Base-by-base conservation (phyloP, 1,140 invertebrate species). In the Linepithema humile region DNA sequence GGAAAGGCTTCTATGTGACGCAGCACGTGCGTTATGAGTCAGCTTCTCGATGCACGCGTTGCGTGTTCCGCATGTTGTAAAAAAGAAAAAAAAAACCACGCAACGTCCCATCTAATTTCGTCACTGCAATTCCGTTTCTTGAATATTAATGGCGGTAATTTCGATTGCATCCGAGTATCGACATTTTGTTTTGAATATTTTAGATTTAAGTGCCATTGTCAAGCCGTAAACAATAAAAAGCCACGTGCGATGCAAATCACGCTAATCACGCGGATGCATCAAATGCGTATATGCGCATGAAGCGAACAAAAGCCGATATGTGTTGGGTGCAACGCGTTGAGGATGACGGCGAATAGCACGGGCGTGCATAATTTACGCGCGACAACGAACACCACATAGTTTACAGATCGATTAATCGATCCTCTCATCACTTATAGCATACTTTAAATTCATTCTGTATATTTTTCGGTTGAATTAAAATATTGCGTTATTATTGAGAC, bases 181-280 rank as follows among this genome's bases (percentile, higher is more conserved):
- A 48, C 20, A 23, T 40, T 26, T 74, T 23, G 35, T 43, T 48
- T 70, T 38, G 32, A 12, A 17, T 26, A 32, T 32, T 57, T n/a
- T 32, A 29, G 38, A 75, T 40, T 60, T 26, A 26, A 20, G 17
- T n/a, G 17, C 55, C 5, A 26, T 10, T 23, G 29, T 35, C 4
- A 17, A 17, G 9, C 7, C 0, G 29, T 3, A 12, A 65, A 70
- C 64, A 55, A 80, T 69, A 53, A 67, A 55, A 26, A 45, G 15
- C 43, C 23, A 6, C 3, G 7, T 12, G 40, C 53, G 69, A 35
- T 80, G 75, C 75, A 64, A 80, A 64, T 80, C 75, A 80, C 64
- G 75, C 64, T 64, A 64, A 57, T 80, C 75, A 70, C 35, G 75
- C 75, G 75, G 48, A 80, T 80, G 75, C 75, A 80, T 69, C 64